Evolutionary conservation across 2,888 invertebrate species (phyloP), one percentile per base, ranked within the genome.

Genomic region (Osmoderma eremita): DNA sequence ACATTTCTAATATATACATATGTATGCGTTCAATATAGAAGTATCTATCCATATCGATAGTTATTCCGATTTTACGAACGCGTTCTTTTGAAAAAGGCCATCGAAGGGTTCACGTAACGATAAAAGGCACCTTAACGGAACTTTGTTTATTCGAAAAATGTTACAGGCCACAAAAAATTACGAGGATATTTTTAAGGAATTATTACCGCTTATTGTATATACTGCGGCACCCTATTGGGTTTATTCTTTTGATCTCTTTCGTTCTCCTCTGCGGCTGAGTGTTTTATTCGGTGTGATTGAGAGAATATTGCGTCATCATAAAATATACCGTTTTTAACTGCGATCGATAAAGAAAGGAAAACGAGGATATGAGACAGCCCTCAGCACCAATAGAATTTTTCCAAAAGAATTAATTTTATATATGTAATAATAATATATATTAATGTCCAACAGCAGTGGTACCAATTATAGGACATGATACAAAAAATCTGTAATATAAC

Each of bases 151-250:
- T 56, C 22, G 15, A 54, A 61, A 61, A 30, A 61, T 17, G 45
- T 61, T 45, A 30, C 30, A 12, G 30, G 36, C n/a, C 17, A 30
- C 58, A 61, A 61, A 61, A 61, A 61, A 45, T 45, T 61, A 61
- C 45, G 45, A 61, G n/a, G 45, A 45, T 58, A 30, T 61, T 61
- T 61, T 61, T 61, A 36, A 61, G 13, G 18, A 53, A 53, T 53
- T 53, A 53, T 53, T 53, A 61, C 30, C 12, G 45, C 15, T 30
- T 48, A 24, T 61, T 61, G 45, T 45, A 30, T n/a, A n/a, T 30
- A 10, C 2, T 8, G 30, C 10, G 13, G 1, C 30, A 36, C 45
- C 17, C 36, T 45, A 3, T 30, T 45, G 17, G 41, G 45, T 30
- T n/a, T n/a, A 13, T 61, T 61, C 18, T 17, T 56, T 61, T 61